A percentile compares a stretch with the other conserved stretches of the same genome.
Conservation (phyloP, 1,140 invertebrate species). For the Formica exsecta region DNA sequence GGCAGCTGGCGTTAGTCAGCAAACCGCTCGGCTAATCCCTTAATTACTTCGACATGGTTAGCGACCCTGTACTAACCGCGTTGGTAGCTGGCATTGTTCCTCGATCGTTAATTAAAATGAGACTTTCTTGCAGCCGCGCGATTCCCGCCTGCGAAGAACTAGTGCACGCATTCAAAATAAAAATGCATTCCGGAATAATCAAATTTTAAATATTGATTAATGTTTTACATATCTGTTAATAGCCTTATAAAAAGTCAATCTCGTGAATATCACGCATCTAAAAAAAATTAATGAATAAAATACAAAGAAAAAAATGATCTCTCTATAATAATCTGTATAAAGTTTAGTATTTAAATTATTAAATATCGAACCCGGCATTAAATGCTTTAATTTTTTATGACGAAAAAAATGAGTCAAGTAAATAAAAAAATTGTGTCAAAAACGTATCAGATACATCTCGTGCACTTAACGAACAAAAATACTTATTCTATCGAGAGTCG, state of each 20-base stretch:
- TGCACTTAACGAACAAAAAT: slow-evolving; percentile 2
- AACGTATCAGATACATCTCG: not conserved
- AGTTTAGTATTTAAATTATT: not conserved
- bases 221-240: not conserved
- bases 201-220: not conserved
- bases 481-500: not conserved
- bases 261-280: not conserved
- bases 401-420: not conserved
- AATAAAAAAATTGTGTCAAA: not conserved
- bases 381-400: slow-evolving; percentile 22
- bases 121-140: slow-evolving; percentile 63
- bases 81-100: slow-evolving; percentile 71
- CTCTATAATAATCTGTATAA: not conserved
- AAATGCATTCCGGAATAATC: not conserved
- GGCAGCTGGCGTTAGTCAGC: slow-evolving; percentile 72
- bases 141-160: not conserved
- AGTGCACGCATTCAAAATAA: not conserved
- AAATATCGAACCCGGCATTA: not conserved
- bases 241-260: not conserved
- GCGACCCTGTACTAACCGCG: slow-evolving; percentile 79
- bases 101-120: slow-evolving; percentile 80
- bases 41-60: slow-evolving; percentile 83
- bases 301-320: not conserved
- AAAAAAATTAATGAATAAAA: slow-evolving; percentile 3
- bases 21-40: slow-evolving; percentile 81